Percentiles rank a stretch among this genome's conserved stretches.
Evolutionary conservation across 2,797 vertebrate species (phyloP).

Genomic region (Chaunax sp.): DNA sequence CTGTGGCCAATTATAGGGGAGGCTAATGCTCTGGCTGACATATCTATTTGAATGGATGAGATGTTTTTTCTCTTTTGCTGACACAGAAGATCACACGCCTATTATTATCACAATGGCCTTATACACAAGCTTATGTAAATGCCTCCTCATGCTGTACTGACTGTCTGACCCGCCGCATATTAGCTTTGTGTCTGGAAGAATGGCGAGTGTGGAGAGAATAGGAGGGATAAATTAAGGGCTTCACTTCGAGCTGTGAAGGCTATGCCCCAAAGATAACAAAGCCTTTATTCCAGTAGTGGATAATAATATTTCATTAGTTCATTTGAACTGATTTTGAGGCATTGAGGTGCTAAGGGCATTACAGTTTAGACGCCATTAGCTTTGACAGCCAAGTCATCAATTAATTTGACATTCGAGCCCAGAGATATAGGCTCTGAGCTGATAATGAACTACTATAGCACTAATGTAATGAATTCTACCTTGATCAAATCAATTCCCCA

Average conservation of each 20-base stretch:
- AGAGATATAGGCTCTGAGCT: constrained; percentile 18
- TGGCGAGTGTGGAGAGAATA: constrained; percentile 58
- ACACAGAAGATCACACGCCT: constrained; percentile 78
- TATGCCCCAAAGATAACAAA: constrained; percentile 55
- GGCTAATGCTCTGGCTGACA: constrained; percentile 75
- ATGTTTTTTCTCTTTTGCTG: constrained; percentile 72
- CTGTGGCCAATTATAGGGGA: constrained; percentile 76
- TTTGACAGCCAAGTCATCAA: constrained; percentile 32
- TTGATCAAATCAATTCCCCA: constrained; percentile 35
- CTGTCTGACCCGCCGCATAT: constrained; percentile 69
- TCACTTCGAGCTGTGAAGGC: constrained; percentile 46
- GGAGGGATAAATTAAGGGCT: constrained; percentile 64
- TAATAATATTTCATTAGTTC: constrained; percentile 66
- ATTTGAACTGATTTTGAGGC: constrained; percentile 38
- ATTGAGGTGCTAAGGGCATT: constrained; percentile 21
- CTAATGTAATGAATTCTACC: constrained; percentile 34
- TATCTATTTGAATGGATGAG: constrained; percentile 76
- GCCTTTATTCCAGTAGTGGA: constrained; percentile 32
- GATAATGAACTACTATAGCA: constrained; percentile 20
- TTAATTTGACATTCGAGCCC: constrained; percentile 33
- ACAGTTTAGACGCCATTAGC: constrained; percentile 19
- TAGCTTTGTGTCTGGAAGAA: constrained; percentile 78
- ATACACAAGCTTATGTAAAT: constrained; percentile 79
- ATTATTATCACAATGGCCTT: constrained; percentile 78
- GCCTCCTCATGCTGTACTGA: constrained; percentile 55